These are phyloP conservation scores for Temnothorax nylanderi DNA, from an alignment of 1,140 invertebrate genomes.

Conservation along the genomic window DNA sequence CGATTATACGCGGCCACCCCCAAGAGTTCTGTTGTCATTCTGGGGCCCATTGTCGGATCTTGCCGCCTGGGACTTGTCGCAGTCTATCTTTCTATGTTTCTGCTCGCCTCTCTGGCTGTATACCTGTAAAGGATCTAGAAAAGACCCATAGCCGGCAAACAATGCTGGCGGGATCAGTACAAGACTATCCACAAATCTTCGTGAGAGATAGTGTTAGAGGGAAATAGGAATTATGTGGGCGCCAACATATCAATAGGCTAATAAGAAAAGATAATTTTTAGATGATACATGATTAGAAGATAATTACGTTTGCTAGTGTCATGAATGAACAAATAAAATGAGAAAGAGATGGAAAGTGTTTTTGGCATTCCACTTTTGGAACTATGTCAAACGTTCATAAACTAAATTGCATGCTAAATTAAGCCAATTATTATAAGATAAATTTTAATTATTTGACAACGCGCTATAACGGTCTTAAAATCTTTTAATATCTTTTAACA, in stretches of 20 bases:
- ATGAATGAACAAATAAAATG: neutral
- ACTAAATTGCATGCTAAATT: neutral
- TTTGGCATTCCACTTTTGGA: neutral
- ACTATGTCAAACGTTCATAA: neutral
- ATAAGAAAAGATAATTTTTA: conserved; percentile 16
- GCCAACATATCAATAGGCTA: neutral
- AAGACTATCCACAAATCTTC: conserved; percentile 50
- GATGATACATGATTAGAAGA: neutral
- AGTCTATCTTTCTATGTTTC: conserved; percentile 24
- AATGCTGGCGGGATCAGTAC: conserved; percentile 64
- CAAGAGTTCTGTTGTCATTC: neutral
- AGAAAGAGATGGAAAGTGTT: neutral
- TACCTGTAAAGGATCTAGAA: conserved; percentile 53
- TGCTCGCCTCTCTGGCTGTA: conserved; percentile 4
- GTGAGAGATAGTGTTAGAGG: conserved; percentile 7
- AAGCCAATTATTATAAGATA: neutral
- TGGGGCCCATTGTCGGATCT: conserved; percentile 34
- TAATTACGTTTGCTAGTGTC: neutral
- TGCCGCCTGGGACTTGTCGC: conserved; percentile 32
- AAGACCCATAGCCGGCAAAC: conserved; percentile 32
- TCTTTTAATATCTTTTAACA: neutral
- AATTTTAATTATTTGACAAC: neutral
- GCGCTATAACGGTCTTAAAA: neutral
- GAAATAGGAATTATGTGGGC: neutral
- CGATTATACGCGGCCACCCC: conserved; percentile 67